Conservation (phyloP, 2,888 invertebrate species). For the Cephus pygmeus region DNA sequence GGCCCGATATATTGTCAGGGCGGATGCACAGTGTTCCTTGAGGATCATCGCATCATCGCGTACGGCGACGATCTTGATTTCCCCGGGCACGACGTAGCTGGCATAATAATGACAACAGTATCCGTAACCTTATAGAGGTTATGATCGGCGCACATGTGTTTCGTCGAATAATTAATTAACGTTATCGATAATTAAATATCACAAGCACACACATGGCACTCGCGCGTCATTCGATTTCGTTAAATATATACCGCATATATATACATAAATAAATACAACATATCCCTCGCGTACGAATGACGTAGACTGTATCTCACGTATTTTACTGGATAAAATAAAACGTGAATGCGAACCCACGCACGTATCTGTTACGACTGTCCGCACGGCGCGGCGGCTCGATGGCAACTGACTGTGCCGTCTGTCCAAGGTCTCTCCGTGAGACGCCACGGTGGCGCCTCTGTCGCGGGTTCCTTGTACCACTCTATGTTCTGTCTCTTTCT, state of each 20-base stretch:
- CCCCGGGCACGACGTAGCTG: neutral
- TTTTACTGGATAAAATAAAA: neutral
- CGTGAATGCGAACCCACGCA: neutral
- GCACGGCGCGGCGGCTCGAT: neutral
- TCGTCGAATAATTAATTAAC: neutral
- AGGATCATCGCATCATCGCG: constrained; percentile 2
- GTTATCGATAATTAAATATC: neutral
- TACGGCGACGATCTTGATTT: constrained; percentile 2
- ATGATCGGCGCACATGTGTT: neutral
- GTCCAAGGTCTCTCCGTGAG: neutral
- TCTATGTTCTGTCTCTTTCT: neutral
- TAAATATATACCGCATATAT: neutral
- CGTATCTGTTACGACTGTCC: neutral
- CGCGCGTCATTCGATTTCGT: neutral
- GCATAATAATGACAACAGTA: neutral
- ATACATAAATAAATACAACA: neutral
- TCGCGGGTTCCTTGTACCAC: neutral
- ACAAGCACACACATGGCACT: neutral
- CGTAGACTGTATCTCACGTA: neutral
- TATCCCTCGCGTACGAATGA: neutral
- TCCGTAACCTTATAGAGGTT: neutral
- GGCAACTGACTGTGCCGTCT: neutral
- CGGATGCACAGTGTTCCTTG: constrained; percentile 7
- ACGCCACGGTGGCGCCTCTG: neutral
- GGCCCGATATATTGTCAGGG: constrained; percentile 3